Evolutionary conservation across 2,113 vertebrate species (phyloP), one percentile per base, ranked within the genome.

Genomic region (Talpa occidentalis): DNA sequence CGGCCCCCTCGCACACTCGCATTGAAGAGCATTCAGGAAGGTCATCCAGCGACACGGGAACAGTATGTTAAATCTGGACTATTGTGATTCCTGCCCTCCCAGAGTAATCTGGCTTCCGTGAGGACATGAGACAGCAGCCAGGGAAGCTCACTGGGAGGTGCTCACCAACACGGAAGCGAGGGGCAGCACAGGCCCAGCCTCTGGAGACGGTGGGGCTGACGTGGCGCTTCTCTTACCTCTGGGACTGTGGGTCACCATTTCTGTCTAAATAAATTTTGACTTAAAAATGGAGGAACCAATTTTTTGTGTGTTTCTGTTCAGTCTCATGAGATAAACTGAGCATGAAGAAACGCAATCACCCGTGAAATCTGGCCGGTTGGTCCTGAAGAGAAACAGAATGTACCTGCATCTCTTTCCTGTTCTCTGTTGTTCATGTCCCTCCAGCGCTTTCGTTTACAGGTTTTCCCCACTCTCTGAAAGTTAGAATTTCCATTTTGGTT

Each of bases 351-450:
- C 78, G 60, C 52, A 73, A 40, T 47, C 49, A 79, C 80, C 80
- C 72, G 72, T 92, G 32, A 92, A 87, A 86, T 73, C 69, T 93
- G 78, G 69, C 91, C 64, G 88, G 74, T n/a, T 16, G 52, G 78
- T 78, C 66, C 69, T 79, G 74, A 92, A 88, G 67, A 93, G 73
- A 91, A 84, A 67, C 24, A 14, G 24, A 49, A 59, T 70, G 16
- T 19, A 82, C 74, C 69, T 10, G 24, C 90, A 79, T 86, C 30
- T 81, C 24, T 70, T 37, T 79, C 69, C 40, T 86, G 2, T 32
- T 30, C 19, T 84, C 37, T 78, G 0, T 30, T 78, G 37, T 37
- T 91, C 84, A 24, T 62, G n/a, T 60, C 5, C 4, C 12, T 69
- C 24, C n/a, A 22, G 35, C 35, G 82, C 70, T 78, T 67, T 16